Evolutionary conservation across 2,113 vertebrate genomes (phyloP).

Genomic region (Plecotus auritus): DNA sequence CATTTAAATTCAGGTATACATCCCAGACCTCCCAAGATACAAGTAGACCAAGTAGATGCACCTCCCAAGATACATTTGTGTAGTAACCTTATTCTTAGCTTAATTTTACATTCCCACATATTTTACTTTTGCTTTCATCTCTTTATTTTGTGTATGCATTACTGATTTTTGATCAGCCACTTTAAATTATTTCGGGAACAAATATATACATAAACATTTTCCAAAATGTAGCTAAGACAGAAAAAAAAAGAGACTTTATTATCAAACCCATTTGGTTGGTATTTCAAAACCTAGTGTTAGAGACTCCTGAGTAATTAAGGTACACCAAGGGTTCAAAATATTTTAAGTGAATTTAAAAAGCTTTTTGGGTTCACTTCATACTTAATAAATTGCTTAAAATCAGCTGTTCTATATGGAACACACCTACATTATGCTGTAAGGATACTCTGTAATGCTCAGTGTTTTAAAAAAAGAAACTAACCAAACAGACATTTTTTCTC

Average conservation of each 20-base stretch:
- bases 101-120: constrained; percentile 10
- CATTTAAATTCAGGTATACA: neutral
- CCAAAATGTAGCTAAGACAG: neutral
- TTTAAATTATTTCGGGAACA: neutral
- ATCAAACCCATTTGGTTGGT: neutral
- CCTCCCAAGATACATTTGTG: neutral
- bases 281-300: neutral
- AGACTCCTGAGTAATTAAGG: neutral
- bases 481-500: neutral
- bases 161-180: neutral
- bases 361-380: neutral
- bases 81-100: neutral
- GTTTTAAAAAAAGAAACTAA: neutral
- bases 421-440: neutral
- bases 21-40: neutral
- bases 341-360: constrained; percentile 34
- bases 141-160: neutral
- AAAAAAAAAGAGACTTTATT: neutral
- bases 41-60: neutral
- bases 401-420: neutral
- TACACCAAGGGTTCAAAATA: neutral
- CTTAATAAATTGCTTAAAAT: neutral
- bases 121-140: neutral
- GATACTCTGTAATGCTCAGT: neutral
- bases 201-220: neutral